Percentiles rank a stretch among this genome's conserved stretches.
phyloP scores from a whole-genome alignment of 2,797 vertebrate species.

The Cynodonichthys magdalenae region DNA sequence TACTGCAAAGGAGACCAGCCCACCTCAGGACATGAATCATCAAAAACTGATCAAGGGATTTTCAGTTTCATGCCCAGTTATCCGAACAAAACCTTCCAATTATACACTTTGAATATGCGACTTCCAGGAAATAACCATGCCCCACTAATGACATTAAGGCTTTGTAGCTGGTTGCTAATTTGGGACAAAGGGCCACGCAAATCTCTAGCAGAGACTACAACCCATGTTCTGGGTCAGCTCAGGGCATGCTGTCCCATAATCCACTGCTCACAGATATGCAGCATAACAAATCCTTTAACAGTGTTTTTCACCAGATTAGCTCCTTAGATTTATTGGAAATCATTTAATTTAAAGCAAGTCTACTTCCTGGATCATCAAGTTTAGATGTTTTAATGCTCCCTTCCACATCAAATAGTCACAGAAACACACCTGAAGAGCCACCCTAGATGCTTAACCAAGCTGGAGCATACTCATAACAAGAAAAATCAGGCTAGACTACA shows the following conservation, averaged over 20 bases:
- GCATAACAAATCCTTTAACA: neutral
- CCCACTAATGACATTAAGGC: conserved; percentile 69
- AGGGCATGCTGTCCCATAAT: conserved; percentile 38
- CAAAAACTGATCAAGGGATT: too few relatives aligned
- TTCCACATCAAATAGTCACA: neutral
- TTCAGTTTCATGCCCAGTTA: too few relatives aligned
- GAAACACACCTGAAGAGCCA: too few relatives aligned
- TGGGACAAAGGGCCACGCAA: conserved; percentile 51
- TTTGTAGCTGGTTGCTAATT: conserved; percentile 68
- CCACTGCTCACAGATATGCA: conserved; percentile 19
- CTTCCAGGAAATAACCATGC: conserved; percentile 25
- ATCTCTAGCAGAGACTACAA: conserved; percentile 50
- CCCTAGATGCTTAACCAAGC: too few relatives aligned
- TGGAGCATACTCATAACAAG: too few relatives aligned
- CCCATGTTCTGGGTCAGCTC: conserved; percentile 44
- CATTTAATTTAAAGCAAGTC: neutral
- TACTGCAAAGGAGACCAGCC: too few relatives aligned
- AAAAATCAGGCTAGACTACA: too few relatives aligned
- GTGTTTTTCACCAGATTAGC: neutral
- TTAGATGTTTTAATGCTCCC: too few relatives aligned
- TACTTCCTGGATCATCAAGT: conserved; percentile 18
- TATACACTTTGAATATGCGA: neutral
- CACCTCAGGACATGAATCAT: too few relatives aligned
- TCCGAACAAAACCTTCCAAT: neutral
- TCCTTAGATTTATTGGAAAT: fast-evolving